Conservation (phyloP, 1,140 invertebrate genomes). For the fruit fly (Drosophila melanogaster) region DNA sequence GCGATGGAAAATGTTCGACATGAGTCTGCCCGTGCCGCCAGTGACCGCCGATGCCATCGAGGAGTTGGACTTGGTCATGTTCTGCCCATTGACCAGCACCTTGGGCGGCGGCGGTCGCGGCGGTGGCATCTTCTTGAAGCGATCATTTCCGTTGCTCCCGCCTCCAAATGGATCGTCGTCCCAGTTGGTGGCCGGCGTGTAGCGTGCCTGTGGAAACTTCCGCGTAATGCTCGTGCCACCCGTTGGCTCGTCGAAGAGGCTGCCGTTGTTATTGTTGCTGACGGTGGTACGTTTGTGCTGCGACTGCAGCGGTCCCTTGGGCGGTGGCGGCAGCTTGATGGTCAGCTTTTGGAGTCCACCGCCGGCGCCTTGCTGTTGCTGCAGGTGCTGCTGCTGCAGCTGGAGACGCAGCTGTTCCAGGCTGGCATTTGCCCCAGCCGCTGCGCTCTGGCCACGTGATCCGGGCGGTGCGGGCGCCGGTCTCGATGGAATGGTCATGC, state of each 20-base stretch:
- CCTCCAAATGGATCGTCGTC: constrained; percentile 74
- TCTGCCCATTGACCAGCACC: constrained; percentile 63
- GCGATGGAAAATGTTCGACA: constrained; percentile 84
- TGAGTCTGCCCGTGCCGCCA: constrained; percentile 59
- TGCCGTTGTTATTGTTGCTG: constrained; percentile 33
- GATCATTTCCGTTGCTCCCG: constrained; percentile 36
- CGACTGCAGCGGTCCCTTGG: constrained; percentile 55
- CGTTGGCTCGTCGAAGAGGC: constrained; percentile 33
- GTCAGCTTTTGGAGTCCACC: constrained; percentile 66
- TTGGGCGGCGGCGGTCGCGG: constrained; percentile 80
- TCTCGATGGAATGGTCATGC: constrained; percentile 82
- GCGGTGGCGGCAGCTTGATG: constrained; percentile 78
- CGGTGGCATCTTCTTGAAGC: constrained; percentile 74
- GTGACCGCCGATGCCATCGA: constrained; percentile 26
- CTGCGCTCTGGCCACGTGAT: constrained; percentile 66
- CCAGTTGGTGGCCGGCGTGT: constrained; percentile 80
- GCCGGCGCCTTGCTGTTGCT: constrained; percentile 64
- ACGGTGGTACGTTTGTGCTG: constrained; percentile 20
- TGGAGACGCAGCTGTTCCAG: constrained; percentile 74
- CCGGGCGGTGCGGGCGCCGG: constrained; percentile 83
- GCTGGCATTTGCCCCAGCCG: constrained; percentile 76
- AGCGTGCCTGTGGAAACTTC: constrained; percentile 79
- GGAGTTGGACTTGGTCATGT: constrained; percentile 25
- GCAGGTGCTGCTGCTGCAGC: constrained; percentile 75
- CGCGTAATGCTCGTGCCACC: constrained; percentile 68